phyloP scores from a whole-genome alignment of 2,113 vertebrate species.

The Sprattus sprattus region DNA sequence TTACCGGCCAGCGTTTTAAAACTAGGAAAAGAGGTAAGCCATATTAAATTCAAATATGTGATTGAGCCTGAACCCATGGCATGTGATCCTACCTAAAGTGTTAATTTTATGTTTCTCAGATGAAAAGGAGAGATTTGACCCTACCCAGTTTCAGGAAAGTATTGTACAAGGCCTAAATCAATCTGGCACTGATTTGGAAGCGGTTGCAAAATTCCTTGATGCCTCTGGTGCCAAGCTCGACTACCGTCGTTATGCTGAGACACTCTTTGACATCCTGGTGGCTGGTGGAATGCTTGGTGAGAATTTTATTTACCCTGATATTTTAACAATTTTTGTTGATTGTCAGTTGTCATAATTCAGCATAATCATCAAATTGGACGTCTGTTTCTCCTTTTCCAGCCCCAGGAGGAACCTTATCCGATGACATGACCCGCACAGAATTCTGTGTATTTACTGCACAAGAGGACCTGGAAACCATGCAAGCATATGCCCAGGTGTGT shows the following conservation, averaged over 20 bases:
- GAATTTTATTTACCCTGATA: slow-evolving; percentile 41
- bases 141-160: slow-evolving; percentile 99
- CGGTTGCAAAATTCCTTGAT: slow-evolving; percentile 98
- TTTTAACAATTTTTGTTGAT: neutral
- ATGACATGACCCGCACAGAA: slow-evolving; percentile 97
- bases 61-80: neutral
- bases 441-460: slow-evolving; percentile 98
- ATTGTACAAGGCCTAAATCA: slow-evolving; percentile 99
- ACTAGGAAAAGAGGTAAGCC: slow-evolving; percentile 95
- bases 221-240: slow-evolving; percentile 98
- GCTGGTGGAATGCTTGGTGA: slow-evolving; percentile 99
- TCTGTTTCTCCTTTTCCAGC: slow-evolving; percentile 64
- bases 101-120: slow-evolving; percentile 67
- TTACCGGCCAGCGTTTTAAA: slow-evolving; percentile 99
- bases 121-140: slow-evolving; percentile 99
- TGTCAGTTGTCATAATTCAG: neutral
- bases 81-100: neutral
- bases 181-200: slow-evolving; percentile 98
- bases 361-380: neutral
- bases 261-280: slow-evolving; percentile 99
- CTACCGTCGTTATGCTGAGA: slow-evolving; percentile 99
- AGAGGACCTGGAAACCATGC: slow-evolving; percentile 98
- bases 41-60: neutral
- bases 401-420: slow-evolving; percentile 94
- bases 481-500: slow-evolving; percentile 95